These are phyloP conservation scores for Hyppa rectilinea DNA, from an alignment of 2,888 invertebrate species.

Conservation along the genomic window DNA sequence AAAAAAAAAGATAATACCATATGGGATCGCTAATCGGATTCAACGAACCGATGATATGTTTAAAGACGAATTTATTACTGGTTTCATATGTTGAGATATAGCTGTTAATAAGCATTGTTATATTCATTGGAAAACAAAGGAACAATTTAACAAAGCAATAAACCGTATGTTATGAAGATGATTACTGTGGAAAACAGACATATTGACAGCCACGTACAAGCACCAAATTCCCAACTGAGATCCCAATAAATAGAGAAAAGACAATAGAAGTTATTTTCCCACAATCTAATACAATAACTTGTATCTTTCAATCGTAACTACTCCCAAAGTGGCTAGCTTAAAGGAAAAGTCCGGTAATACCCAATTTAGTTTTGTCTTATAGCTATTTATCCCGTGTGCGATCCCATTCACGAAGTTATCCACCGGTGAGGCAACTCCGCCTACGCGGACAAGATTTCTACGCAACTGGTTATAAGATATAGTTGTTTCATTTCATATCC, in stretches of 20 bases:
- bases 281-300: conserved; percentile 47
- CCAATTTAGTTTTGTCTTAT: conserved; percentile 55
- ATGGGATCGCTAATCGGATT: conserved; percentile 52
- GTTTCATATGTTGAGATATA: conserved; percentile 32
- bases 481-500: conserved; percentile 66
- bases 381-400: conserved; percentile 55
- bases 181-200: conserved; percentile 31
- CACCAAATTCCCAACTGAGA: conserved; percentile 17
- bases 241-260: conserved; percentile 24
- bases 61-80: conserved; percentile 42
- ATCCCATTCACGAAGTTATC: conserved; percentile 66
- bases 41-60: conserved; percentile 48
- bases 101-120: conserved; percentile 23
- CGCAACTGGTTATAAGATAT: conserved; percentile 75
- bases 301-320: conserved; percentile 42
- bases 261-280: conserved; percentile 29
- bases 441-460: conserved; percentile 80
- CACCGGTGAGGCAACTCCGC: conserved; percentile 74
- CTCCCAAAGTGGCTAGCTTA: conserved; percentile 34
- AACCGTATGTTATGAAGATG: conserved; percentile 6
- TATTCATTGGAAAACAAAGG: conserved; percentile 19
- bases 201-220: conserved; percentile 29
- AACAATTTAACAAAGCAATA: conserved; percentile 8
- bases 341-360: conserved; percentile 52
- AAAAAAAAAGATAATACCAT: conserved; percentile 54